Evolutionary conservation across 2,888 invertebrate species (phyloP), one percentile per base, ranked within the genome.

Genomic region (Agrenia bidenticulata): DNA sequence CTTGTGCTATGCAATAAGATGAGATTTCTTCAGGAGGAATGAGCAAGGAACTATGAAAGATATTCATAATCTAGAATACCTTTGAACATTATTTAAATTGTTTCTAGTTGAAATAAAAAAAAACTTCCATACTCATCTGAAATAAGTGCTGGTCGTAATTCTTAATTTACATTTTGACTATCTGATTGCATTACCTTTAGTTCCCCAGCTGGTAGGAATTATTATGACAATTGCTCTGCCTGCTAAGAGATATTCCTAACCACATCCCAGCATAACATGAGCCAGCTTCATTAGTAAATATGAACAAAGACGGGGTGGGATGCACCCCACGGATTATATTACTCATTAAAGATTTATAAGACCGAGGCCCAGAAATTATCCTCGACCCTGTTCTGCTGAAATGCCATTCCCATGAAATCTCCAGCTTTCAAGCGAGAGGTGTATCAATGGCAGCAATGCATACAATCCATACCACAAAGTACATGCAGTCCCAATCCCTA

Each of bases 291-390:
- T 45, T 45, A 45, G 45, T 15, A 19, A 19, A 45, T 17, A 45
- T 15, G 45, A 15, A 45, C 19, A 45, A 15, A 5, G 15, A 15
- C 15, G n/a, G 19, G 45, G 19, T 45, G 15, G 45, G 19, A 45
- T 45, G 45, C 45, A 45, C 45, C 45, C 45, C 45, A 45, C 15
- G 45, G 45, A 45, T 45, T 45, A 45, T 45, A 45, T 45, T 45
- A 45, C 45, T 45, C 45, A 45, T 45, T 45, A 45, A 45, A 45
- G 45, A 45, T 45, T 45, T 45, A 45, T 45, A 45, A 45, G 45
- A 45, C 15, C 45, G 5, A 45, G 45, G 15, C 45, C n/a, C 5
- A 19, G 4, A 32, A 11, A 11, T 32, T 32, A 32, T 32, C 32
- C 5, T 45, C 19, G 5, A 45, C 19, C 45, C 45, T 5, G 45